Conservation (phyloP, 30 jellyfish, hydroid and myxozoan species). For the Thelohanellus kitauei region DNA sequence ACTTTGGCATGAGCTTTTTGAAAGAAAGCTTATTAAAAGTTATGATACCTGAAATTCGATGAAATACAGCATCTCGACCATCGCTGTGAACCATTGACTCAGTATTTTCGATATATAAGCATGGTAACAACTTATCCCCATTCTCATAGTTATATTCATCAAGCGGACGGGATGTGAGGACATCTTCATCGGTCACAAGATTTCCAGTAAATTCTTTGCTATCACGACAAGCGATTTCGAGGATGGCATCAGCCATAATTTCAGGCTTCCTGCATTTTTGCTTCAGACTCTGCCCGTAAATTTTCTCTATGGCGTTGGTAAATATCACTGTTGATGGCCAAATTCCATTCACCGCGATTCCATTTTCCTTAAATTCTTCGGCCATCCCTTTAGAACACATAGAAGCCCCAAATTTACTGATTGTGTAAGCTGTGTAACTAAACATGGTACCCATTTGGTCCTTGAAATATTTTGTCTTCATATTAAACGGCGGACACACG, state of each 20-base stretch:
- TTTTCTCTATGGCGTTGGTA: slow-evolving; percentile 61
- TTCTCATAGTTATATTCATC: too few species aligned
- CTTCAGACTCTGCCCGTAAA: slow-evolving; percentile 27
- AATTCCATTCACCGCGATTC: slow-evolving; percentile 58
- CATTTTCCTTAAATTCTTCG: slow-evolving; percentile 45
- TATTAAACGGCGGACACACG: slow-evolving; percentile 48
- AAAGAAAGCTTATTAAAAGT: too few species aligned
- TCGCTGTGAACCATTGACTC: too few species aligned
- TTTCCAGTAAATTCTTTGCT: slow-evolving; percentile 43
- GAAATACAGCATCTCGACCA: too few species aligned
- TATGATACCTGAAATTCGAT: too few species aligned
- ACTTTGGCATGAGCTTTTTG: too few species aligned
- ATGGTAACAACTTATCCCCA: too few species aligned
- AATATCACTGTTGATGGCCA: slow-evolving; percentile 86
- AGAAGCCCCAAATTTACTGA: slow-evolving; percentile 89
- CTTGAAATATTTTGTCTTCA: slow-evolving; percentile 59
- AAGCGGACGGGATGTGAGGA: too few species aligned
- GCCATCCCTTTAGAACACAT: slow-evolving; percentile 95
- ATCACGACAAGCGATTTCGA: slow-evolving; percentile 18
- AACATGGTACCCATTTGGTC: slow-evolving; percentile 26
- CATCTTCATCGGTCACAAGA: slow-evolving; percentile 49
- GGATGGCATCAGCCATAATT: slow-evolving; percentile 86
- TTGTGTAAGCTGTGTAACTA: slow-evolving; percentile 32
- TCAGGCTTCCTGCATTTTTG: slow-evolving; percentile 32
- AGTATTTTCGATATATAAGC: too few species aligned